Evolutionary conservation across 2,888 invertebrate genomes (phyloP).

Genomic region (Acanthosepion pharaonis): DNA sequence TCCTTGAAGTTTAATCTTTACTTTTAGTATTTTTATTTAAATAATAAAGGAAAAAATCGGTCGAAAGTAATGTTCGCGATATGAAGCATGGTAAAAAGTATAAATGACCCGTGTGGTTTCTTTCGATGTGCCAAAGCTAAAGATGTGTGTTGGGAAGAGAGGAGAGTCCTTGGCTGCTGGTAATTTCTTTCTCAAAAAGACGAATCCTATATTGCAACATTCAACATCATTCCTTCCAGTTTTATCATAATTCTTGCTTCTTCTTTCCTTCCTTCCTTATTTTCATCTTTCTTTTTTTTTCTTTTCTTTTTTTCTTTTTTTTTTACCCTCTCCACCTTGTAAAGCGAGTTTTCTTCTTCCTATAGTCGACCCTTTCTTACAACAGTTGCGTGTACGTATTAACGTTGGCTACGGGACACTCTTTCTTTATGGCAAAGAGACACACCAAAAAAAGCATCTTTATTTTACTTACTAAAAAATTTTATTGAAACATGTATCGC

Average conservation of each 20-base stretch:
- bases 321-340: background rate
- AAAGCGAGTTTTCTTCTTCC: background rate
- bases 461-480: too few species aligned
- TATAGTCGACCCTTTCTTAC: background rate
- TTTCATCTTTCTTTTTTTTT: background rate
- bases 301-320: too few species aligned
- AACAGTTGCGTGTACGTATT: background rate
- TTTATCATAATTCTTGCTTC: background rate
- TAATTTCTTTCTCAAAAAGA: background rate
- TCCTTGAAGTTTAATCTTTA: too few species aligned
- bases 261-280: background rate
- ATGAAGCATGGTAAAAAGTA: background rate
- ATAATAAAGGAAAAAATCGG: too few species aligned
- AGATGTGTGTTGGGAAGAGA: background rate
- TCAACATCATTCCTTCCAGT: background rate
- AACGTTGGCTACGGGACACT: background rate
- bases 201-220: background rate
- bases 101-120: background rate
- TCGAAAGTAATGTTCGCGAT: background rate
- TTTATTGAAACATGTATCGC: too few species aligned
- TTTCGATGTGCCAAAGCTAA: background rate
- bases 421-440: background rate
- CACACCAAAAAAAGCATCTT: background rate
- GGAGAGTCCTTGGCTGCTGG: too few species aligned
- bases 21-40: too few species aligned